These are phyloP conservation scores for fruit fly (Drosophila melanogaster) DNA, from an alignment of 1,140 invertebrate species.

Conservation along the genomic window DNA sequence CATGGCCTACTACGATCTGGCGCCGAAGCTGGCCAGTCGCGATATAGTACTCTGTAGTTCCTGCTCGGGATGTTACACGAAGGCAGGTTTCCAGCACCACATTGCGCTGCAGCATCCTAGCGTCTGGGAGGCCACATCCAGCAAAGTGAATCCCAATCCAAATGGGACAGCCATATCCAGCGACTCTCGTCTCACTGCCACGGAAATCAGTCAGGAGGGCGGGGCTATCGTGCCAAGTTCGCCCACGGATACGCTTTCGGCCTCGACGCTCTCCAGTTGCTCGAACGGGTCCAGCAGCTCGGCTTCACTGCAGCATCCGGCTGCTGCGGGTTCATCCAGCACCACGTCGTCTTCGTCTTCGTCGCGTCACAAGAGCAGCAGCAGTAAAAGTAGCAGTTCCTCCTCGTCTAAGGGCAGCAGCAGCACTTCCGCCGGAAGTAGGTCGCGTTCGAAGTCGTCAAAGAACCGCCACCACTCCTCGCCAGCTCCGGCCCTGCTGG, in stretches of 20 bases:
- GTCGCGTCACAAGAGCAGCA: constrained; percentile 77
- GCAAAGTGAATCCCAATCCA: constrained; percentile 47
- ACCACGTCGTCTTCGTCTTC: constrained; percentile 62
- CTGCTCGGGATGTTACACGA: constrained; percentile 73
- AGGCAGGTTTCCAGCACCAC: constrained; percentile 77
- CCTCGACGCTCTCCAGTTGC: constrained; percentile 57
- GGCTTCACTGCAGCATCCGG: constrained; percentile 21
- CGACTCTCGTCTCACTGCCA: constrained; percentile 32
- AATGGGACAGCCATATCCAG: constrained; percentile 5
- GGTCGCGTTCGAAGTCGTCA: constrained; percentile 79
- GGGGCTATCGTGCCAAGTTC: constrained; percentile 39
- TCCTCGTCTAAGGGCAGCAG: constrained; percentile 65
- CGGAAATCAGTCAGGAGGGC: constrained; percentile 47
- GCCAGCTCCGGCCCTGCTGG: constrained; percentile 40
- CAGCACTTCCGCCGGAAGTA: constrained; percentile 53
- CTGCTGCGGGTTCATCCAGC: constrained; percentile 16
- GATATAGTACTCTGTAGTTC: constrained; percentile 72
- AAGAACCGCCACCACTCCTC: constrained; percentile 72
- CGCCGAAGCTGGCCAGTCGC: constrained; percentile 66
- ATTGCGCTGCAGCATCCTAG: constrained; percentile 75
- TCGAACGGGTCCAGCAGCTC: constrained; percentile 71
- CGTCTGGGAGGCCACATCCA: constrained; percentile 69
- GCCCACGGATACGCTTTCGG: constrained; percentile 56
- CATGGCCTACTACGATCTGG: constrained; percentile 79
- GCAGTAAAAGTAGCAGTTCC: constrained; percentile 76